phyloP scores from a whole-genome alignment of 2,888 invertebrate genomes.

The Atrina japonica region DNA sequence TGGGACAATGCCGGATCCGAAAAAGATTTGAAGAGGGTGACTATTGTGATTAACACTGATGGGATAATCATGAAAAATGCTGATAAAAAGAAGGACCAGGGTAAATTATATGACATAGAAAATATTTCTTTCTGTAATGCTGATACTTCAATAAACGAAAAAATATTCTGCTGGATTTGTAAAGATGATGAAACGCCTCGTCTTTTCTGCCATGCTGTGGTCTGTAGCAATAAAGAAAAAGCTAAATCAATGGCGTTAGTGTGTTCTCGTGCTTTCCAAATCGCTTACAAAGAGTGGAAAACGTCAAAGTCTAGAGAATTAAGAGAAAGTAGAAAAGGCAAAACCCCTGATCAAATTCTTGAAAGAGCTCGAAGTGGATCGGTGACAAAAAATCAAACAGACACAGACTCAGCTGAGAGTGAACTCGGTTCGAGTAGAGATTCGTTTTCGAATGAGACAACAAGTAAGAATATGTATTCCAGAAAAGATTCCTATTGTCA shows the following conservation, averaged over 20 bases:
- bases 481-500: constrained; percentile 19
- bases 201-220: constrained; percentile 68
- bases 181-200: constrained; percentile 46
- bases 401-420: constrained; percentile 18
- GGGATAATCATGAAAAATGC: constrained; percentile 62
- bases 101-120: constrained; percentile 62
- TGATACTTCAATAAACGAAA: constrained; percentile 65
- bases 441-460: background rate
- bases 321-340: constrained; percentile 41
- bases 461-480: background rate
- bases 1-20: constrained; percentile 74
- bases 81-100: constrained; percentile 57
- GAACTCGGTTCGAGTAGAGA: constrained; percentile 8
- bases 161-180: constrained; percentile 74
- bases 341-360: constrained; percentile 5
- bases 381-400: background rate
- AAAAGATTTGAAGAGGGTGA: constrained; percentile 57
- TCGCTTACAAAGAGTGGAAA: constrained; percentile 76
- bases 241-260: constrained; percentile 70
- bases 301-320: constrained; percentile 47
- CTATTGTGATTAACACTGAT: constrained; percentile 57
- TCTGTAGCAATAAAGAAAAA: constrained; percentile 68
- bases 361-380: background rate
- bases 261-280: constrained; percentile 71
- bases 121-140: constrained; percentile 75